Conservation (phyloP, 2,113 vertebrate species). For the Psophia crepitans region DNA sequence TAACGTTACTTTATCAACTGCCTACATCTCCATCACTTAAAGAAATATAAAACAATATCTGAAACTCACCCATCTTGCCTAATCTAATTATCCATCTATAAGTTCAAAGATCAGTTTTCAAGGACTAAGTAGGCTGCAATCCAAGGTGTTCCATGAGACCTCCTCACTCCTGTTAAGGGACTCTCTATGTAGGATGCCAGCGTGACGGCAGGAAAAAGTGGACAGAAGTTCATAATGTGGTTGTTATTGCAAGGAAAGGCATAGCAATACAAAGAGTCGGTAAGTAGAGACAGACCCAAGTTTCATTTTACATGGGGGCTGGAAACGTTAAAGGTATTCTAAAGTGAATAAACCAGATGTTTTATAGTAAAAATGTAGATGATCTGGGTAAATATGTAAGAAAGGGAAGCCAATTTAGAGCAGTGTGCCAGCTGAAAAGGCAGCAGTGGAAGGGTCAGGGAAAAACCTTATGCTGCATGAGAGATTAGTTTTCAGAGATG, state of each 20-base stretch:
- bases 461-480: not conserved
- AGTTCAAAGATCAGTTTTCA: not conserved
- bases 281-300: not conserved
- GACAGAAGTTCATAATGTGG: not conserved
- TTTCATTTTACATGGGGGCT: not conserved
- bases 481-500: not conserved
- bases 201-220: not conserved
- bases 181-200: not conserved
- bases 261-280: not conserved
- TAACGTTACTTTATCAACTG: not conserved
- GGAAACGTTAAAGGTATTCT: not conserved
- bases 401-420: not conserved
- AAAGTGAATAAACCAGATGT: not conserved
- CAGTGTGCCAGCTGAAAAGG: not conserved
- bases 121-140: not conserved
- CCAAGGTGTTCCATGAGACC: not conserved
- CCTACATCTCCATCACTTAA: not conserved
- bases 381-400: not conserved
- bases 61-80: not conserved
- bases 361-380: not conserved
- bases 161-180: not conserved
- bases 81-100: not conserved
- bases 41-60: not conserved
- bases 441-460: not conserved
- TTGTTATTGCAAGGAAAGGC: not conserved